Base-by-base conservation (phyloP, 2,888 invertebrate genomes). In the Patella ulyssiponensis region DNA sequence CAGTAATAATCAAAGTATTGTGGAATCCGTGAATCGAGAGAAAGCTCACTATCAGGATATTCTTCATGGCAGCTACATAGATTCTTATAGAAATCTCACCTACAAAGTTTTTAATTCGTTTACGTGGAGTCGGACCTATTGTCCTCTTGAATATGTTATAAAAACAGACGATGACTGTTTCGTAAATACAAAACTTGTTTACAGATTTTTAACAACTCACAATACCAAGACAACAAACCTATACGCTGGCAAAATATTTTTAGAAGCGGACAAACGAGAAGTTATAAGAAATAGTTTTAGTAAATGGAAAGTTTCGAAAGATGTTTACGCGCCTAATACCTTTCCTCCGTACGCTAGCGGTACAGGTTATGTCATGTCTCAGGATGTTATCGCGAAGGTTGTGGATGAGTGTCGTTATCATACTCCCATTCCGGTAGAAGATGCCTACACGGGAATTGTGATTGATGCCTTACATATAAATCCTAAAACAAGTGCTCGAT, bases 101-200 rank as follows among this genome's bases (percentile, higher is more conserved):
- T 74, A 84, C 2, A 90, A 90, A 82, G 89, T 89, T 44, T 79
- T 90, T 74, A 87, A 88, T 79, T 90, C 90, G 33, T 82, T 90
- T 20, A 76, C 85, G 23, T 90, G 90, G 90, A 81, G 83, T 14
- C 76, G 75, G 72, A 75, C 75, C 23, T 54, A 74, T 53, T 90
- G 90, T 81, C 76, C 83, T 15, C 80, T 81, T 58, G 80, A 86
- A 7, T 89, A 83, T 80, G 82, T 89, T 11, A 79, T 90, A 20
- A 90, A 90, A 81, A 90, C 90, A 27, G 90, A 90, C 75, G 90
- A 90, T 79, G 90, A 90, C 81, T 90, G 90, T 77, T 90, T 88
- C 84, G 89, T 90, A 2, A 89, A 89, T 81, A 82, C 86, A 20
- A 58, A 78, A 64, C 75, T 88, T n/a, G 76, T 90, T 51, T 72